Conservation (phyloP, 2,888 invertebrate species). For the Chrysolina haemoptera region DNA sequence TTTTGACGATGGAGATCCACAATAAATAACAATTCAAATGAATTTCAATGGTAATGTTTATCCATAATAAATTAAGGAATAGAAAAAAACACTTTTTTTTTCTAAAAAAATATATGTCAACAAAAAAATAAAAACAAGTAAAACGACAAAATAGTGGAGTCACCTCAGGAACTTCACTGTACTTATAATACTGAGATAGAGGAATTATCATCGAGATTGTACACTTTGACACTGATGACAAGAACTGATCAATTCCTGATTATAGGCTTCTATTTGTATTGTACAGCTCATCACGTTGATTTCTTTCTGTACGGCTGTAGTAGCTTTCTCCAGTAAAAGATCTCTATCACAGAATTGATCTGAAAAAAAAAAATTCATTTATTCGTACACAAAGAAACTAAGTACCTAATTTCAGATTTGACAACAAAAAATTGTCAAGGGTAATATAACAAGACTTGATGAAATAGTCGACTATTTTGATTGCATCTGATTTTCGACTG, state of each 20-base stretch:
- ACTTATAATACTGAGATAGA: background rate
- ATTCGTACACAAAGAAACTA: no score
- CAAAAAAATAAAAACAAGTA: constrained; percentile 11
- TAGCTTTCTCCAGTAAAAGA: constrained; percentile 69
- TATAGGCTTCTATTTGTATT: constrained; percentile 72
- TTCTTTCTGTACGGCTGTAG: constrained; percentile 67
- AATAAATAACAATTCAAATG: no score
- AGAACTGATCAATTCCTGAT: constrained; percentile 65
- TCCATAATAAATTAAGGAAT: background rate
- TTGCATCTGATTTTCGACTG: no score
- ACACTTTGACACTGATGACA: constrained; percentile 54
- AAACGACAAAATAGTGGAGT: background rate
- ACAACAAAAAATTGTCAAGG: no score
- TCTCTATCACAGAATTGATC: constrained; percentile 71
- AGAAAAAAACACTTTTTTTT: background rate
- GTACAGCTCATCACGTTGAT: constrained; percentile 70
- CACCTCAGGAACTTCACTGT: constrained; percentile 1
- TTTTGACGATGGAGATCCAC: no score
- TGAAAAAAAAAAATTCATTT: constrained; percentile 56
- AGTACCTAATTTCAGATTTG: no score
- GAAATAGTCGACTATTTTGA: no score
- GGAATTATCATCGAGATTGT: constrained; percentile 22
- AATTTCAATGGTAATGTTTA: no score
- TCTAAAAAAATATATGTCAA: constrained; percentile 10
- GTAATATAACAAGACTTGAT: no score